A percentile compares a stretch with the other conserved stretches of the same genome.
Evolutionary conservation across 2,888 invertebrate genomes (phyloP).

Genomic region (Endotricha flammealis): DNA sequence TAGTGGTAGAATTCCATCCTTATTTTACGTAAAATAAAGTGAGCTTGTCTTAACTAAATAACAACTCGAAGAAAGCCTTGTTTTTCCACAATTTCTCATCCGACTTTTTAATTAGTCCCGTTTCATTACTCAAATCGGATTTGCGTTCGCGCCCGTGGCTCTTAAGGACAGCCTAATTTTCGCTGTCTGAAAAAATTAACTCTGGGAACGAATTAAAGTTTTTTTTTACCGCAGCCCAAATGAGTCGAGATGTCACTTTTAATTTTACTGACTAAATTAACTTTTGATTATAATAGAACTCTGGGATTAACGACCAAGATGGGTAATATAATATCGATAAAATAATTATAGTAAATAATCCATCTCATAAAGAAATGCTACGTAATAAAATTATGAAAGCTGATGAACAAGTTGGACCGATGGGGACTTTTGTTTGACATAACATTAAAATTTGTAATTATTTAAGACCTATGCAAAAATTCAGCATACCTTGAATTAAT

Average conservation of each 20-base stretch:
- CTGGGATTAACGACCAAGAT: too few relatives aligned
- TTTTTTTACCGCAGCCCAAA: conserved; percentile 26
- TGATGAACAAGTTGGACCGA: too few relatives aligned
- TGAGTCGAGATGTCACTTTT: conserved; percentile 29
- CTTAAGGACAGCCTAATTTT: conserved; percentile 54
- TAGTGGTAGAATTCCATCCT: too few relatives aligned
- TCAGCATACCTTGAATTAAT: too few relatives aligned
- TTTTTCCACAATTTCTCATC: conserved; percentile 48
- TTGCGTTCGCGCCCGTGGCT: conserved; percentile 57
- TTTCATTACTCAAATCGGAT: conserved; percentile 68
- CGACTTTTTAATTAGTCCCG: conserved; percentile 60
- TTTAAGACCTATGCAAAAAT: too few relatives aligned
- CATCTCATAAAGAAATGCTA: too few relatives aligned
- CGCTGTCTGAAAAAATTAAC: conserved; percentile 34
- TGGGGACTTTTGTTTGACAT: neutral
- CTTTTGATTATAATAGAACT: neutral
- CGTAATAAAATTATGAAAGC: too few relatives aligned
- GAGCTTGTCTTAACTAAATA: conserved; percentile 32
- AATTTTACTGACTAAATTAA: conserved; percentile 20
- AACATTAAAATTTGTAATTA: too few relatives aligned
- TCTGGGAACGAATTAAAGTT: conserved; percentile 30
- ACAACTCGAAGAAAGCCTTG: conserved; percentile 37
- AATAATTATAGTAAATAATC: too few relatives aligned
- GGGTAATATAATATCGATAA: too few relatives aligned
- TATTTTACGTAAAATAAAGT: conserved; percentile 6